Base-by-base conservation (phyloP, 2,113 vertebrate genomes). In the Tringa solitaria region DNA sequence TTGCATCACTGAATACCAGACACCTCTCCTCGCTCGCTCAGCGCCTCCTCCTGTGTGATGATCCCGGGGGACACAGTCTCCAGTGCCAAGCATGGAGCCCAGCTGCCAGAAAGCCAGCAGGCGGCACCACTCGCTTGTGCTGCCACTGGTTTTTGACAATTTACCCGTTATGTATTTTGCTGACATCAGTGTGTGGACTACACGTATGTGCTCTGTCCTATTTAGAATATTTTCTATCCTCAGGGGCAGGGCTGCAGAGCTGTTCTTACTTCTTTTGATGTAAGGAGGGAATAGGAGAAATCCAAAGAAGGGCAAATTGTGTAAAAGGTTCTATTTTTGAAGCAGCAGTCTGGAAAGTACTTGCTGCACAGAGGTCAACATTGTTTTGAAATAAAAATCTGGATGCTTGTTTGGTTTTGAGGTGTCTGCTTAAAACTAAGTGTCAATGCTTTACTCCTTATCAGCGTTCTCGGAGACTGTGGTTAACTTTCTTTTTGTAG, bases 41-140 rank as follows among this genome's bases (percentile, higher is more conserved):
- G 8, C 4, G 18, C 53, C 53, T 54, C 9, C 15, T 48, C 14
- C 43, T 6, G 12, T 12, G 28, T 12, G 3, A 4, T 10, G 23
- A 7, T 43, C 8, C 28, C 2, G 23, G 45, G 26, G n/a, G 24
- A 46, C 7, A 14, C 1, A 4, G 26, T 8, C 26, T 15, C 19
- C 1, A 8, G n/a, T 3, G 2, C 48, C 3, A 1, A 32, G 17
- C 8, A 4, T 4, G 1, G 30, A 51, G 17, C n/a, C 43, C 17
- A 2, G 33, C 35, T 5, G 41, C 82, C 19, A 4, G n/a, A 13
- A 18, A 28, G 26, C 27, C 51, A 1, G 80, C 82, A 72, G 93
- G 45, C 15, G 77, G 92, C 86, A 82, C 30, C 5, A 10, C 51
- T 54, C 4, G 2, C 60, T 13, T 7, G 30, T 21, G 80, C 64